A percentile compares a stretch with the other conserved stretches of the same genome.
These are phyloP conservation scores for Lepidothrix coronata DNA, from an alignment of 2,113 vertebrate species.

Conservation along the genomic window DNA sequence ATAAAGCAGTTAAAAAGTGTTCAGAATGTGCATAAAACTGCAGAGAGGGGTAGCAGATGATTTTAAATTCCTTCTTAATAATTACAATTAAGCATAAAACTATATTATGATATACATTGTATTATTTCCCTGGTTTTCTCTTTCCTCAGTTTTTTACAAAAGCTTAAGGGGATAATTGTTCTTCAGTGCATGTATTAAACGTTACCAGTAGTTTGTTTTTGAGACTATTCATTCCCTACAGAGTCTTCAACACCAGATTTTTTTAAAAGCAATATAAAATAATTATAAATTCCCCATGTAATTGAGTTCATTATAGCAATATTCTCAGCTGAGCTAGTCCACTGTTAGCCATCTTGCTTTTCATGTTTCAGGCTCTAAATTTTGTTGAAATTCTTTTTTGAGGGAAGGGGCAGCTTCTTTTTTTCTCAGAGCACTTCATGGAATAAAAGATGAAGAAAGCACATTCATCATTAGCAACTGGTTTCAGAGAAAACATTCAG, in stretches of 20 bases:
- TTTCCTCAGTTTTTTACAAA: slow-evolving; percentile 9
- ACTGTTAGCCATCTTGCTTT: not conserved
- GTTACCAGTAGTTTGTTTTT: slow-evolving; percentile 18
- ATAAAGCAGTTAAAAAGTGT: not conserved
- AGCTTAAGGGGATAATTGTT: slow-evolving; percentile 30
- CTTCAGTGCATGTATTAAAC: slow-evolving; percentile 12
- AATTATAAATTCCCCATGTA: slow-evolving; percentile 32
- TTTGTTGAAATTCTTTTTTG: not conserved
- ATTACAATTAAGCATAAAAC: slow-evolving; percentile 17
- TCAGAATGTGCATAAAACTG: not conserved
- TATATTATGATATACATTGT: not conserved
- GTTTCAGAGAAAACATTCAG: not conserved
- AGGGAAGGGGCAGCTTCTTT: not conserved
- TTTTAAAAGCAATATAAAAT: slow-evolving; percentile 31
- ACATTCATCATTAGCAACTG: not conserved
- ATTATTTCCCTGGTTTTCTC: slow-evolving; percentile 5
- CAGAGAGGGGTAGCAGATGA: not conserved
- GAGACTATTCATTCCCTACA: slow-evolving; percentile 12
- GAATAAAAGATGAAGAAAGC: not conserved
- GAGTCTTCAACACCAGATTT: not conserved
- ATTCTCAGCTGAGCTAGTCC: not conserved
- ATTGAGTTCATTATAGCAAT: not conserved
- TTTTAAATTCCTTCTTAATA: slow-evolving; percentile 34
- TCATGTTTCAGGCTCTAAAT: not conserved
- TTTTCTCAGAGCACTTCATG: not conserved